Conservation (phyloP, 1,140 invertebrate genomes). For the Drosophila bifasciata region DNA sequence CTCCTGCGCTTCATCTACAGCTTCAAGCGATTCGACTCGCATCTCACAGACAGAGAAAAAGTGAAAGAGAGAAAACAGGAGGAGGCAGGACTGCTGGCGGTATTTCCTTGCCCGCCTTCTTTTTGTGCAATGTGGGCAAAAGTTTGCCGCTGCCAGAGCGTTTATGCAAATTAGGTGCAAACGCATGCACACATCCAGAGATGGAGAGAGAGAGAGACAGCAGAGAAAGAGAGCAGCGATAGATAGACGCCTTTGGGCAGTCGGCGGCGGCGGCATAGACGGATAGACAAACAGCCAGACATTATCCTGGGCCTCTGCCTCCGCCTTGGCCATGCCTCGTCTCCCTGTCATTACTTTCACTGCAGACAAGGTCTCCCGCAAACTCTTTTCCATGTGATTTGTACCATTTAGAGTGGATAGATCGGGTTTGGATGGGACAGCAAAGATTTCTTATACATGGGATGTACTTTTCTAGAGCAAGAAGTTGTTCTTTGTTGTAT, state of each 20-base stretch:
- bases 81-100: conserved; percentile 12
- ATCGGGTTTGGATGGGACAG: neutral
- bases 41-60: conserved; percentile 36
- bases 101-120: conserved; percentile 48
- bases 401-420: conserved; percentile 35
- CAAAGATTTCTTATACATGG: conserved; percentile 10
- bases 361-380: conserved; percentile 48
- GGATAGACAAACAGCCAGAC: conserved; percentile 69
- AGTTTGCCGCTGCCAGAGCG: conserved; percentile 73
- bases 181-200: conserved; percentile 62
- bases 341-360: conserved; percentile 68
- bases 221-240: conserved; percentile 7
- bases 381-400: conserved; percentile 60
- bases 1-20: conserved; percentile 8
- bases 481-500: too few species aligned
- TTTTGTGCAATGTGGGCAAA: conserved; percentile 81
- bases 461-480: neutral
- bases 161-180: conserved; percentile 81
- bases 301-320: conserved; percentile 59
- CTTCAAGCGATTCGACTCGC: conserved; percentile 47
- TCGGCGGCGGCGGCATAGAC: conserved; percentile 32
- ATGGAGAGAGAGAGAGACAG: conserved; percentile 11
- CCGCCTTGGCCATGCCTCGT: neutral
- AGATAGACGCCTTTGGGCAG: conserved; percentile 7
- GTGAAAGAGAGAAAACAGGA: neutral